phyloP scores from a whole-genome alignment of 2,797 vertebrate species.

The Rhinophrynus dorsalis region DNA sequence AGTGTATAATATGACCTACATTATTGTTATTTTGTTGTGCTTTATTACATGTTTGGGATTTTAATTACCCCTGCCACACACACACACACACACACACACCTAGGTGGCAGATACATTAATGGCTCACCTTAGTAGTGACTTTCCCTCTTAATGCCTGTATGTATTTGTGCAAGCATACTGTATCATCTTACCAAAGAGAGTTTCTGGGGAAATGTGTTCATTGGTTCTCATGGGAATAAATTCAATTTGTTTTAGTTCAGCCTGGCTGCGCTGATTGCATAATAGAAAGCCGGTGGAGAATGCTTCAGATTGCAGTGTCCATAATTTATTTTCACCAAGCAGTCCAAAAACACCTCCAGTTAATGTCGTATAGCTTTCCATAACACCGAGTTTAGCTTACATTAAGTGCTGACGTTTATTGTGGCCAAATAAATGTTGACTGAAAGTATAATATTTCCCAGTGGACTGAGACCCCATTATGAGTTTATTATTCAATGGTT shows the following conservation, averaged over 20 bases:
- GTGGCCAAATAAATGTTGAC: not conserved
- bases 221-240: conserved; percentile 66
- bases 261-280: conserved; percentile 70
- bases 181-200: conserved; percentile 56
- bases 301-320: conserved; percentile 50
- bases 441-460: not conserved
- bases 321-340: conserved; percentile 45
- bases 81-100: too few species aligned
- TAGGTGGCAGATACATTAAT: too few species aligned
- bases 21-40: too few species aligned
- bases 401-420: not conserved
- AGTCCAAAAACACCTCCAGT: conserved; percentile 1
- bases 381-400: not conserved
- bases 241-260: conserved; percentile 77
- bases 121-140: conserved; percentile 52
- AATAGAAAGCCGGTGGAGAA: conserved; percentile 56
- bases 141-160: conserved; percentile 50
- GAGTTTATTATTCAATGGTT: not conserved
- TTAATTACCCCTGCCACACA: too few species aligned
- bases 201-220: conserved; percentile 68
- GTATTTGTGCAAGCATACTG: conserved; percentile 54
- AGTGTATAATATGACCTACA: too few species aligned
- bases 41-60: too few species aligned
- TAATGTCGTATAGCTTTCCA: not conserved
- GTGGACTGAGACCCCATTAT: not conserved